These are phyloP conservation scores for Strigops habroptila DNA, from an alignment of 2,113 vertebrate species.

Conservation along the genomic window DNA sequence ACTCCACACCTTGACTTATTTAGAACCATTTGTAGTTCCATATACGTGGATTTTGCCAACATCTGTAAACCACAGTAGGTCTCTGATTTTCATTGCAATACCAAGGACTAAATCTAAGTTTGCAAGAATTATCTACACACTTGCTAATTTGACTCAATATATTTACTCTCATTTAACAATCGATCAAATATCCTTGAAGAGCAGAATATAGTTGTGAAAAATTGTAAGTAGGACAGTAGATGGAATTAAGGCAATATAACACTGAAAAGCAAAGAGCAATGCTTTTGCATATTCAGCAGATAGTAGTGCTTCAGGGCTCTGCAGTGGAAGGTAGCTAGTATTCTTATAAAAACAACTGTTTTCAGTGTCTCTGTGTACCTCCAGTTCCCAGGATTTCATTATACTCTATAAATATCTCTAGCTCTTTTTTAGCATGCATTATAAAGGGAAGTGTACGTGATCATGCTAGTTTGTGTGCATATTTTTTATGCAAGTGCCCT, in stretches of 20 bases:
- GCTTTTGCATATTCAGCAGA: background rate
- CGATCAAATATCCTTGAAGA: background rate
- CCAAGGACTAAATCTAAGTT: background rate
- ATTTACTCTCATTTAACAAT: background rate
- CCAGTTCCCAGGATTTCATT: background rate
- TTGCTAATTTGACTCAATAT: background rate
- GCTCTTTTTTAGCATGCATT: background rate
- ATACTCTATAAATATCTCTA: background rate
- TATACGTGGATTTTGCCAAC: background rate
- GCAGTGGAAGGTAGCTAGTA: background rate
- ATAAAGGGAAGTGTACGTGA: background rate
- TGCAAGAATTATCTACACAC: background rate
- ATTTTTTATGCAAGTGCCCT: background rate
- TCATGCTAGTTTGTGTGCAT: background rate
- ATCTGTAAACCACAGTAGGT: background rate
- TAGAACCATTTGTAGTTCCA: background rate
- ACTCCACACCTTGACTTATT: background rate
- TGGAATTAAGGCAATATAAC: background rate
- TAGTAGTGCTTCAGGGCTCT: background rate
- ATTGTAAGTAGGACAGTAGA: background rate
- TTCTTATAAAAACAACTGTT: background rate
- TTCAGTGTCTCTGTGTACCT: background rate
- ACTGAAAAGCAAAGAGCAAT: background rate
- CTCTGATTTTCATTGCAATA: background rate
- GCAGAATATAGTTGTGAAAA: background rate